A percentile compares a stretch with the other conserved stretches of the same genome.
Evolutionary conservation across 2,888 invertebrate species (phyloP).

Genomic region (Drosophila gaucha): DNA sequence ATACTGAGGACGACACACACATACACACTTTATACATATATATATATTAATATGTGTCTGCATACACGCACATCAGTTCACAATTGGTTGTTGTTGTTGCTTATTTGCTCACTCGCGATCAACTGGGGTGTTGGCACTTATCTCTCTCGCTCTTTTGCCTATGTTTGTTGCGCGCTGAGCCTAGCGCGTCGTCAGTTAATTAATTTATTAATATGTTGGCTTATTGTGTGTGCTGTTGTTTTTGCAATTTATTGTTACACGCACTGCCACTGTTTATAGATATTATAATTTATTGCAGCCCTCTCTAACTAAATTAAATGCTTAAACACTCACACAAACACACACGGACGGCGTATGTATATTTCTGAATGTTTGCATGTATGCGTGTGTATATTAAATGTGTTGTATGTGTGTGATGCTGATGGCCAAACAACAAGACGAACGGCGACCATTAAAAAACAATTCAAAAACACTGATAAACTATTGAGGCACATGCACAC

Average conservation of each 20-base stretch:
- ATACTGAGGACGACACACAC: constrained; percentile 51
- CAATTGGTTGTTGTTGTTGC: constrained; percentile 43
- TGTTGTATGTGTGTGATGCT: constrained; percentile 64
- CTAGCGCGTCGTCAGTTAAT: constrained; percentile 51
- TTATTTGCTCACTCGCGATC: constrained; percentile 63
- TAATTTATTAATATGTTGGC: constrained; percentile 34
- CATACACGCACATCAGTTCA: constrained; percentile 12
- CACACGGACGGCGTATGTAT: constrained; percentile 38
- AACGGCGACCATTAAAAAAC: constrained; percentile 51
- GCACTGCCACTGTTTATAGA: constrained; percentile 28
- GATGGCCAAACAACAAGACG: constrained; percentile 57
- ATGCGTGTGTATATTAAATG: constrained; percentile 35
- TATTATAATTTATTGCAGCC: constrained; percentile 43
- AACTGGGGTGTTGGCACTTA: constrained; percentile 74
- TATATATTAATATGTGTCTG: neutral
- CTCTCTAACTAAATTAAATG: constrained; percentile 63
- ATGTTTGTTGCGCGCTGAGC: constrained; percentile 39
- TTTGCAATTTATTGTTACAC: constrained; percentile 35
- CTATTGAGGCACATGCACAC: constrained; percentile 50
- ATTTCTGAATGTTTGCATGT: constrained; percentile 45
- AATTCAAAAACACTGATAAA: constrained; percentile 53
- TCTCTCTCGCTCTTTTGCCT: constrained; percentile 41
- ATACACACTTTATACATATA: neutral
- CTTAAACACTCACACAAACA: constrained; percentile 43
- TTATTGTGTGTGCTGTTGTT: constrained; percentile 22